Base-by-base conservation (phyloP, 2,888 invertebrate genomes). In the Trisateles emortualis region DNA sequence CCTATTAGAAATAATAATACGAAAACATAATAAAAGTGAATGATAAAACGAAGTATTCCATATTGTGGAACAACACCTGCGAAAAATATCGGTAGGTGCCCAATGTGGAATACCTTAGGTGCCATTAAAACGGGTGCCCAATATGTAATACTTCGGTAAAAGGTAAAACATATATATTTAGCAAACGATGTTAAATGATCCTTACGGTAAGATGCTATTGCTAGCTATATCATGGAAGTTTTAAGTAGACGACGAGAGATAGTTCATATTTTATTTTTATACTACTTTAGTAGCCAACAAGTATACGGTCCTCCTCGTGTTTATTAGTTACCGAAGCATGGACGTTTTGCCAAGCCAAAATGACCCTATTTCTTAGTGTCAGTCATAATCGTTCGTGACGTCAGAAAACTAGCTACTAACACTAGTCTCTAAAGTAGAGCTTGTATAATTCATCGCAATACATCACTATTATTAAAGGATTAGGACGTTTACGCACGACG, bases 381-480 rank as follows among this genome's bases (percentile, higher is more conserved):
- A 63, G 52, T 59, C 13, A 67, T 57, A 52, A 54, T 50, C 39
- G 40, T 63, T 52, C 64, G 52, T 47, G 30, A n/a, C n/a, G n/a
- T 36, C 22, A 14, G 51, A 43, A 52, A 48, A 46, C 52, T 40
- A 39, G 45, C 48, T 17, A 33, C n/a, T 35, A 17, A 33, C 10
- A 19, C 16, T 26, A 22, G 32, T 14, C 5, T 29, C 30, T 46
- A 32, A 11, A 54, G 46, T 58, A 59, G 55, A 64, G 32, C 48
- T 48, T 22, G 33, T 41, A 50, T 66, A 67, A 64, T 64, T 62
- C 29, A 35, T 32, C 38, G 35, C 43, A 8, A 64, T 70, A 59
- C 44, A 60, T 70, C 56, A 67, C 52, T 64, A 70, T 70, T 68
- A 70, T 65, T 42, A 49, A 49, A 29, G 64, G 59, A 68, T 70